Percentiles rank a stretch among this genome's conserved stretches.
phyloP scores from a whole-genome alignment of 1,140 invertebrate genomes.

The Zophobas morio region DNA sequence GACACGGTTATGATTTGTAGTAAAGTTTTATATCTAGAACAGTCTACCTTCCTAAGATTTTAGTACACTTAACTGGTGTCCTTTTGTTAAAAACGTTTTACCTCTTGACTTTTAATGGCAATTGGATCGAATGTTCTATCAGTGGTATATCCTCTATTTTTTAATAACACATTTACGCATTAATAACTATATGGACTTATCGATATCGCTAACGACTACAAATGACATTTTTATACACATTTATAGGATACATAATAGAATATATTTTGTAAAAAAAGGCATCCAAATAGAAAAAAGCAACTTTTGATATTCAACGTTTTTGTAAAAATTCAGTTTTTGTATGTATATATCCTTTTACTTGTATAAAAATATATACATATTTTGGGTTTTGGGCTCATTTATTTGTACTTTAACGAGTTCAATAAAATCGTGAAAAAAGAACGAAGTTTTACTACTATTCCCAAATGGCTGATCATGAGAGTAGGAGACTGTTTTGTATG shows the following conservation, averaged over 20 bases:
- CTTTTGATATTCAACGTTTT: constrained; percentile 35
- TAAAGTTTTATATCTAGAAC: too few relatives aligned
- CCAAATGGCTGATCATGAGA: background rate
- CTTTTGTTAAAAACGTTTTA: too few relatives aligned
- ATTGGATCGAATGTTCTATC: too few relatives aligned
- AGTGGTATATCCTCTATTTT: too few relatives aligned
- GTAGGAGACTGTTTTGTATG: background rate
- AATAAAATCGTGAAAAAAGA: constrained; percentile 53
- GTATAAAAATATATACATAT: constrained; percentile 61
- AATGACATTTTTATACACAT: constrained; percentile 47
- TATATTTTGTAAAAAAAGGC: constrained; percentile 60
- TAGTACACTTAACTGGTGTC: too few relatives aligned
- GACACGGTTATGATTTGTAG: too few relatives aligned
- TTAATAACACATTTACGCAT: constrained; percentile 37
- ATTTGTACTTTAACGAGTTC: constrained; percentile 57
- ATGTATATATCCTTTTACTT: constrained; percentile 47
- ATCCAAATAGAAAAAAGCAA: constrained; percentile 10
- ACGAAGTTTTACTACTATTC: background rate
- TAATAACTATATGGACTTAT: constrained; percentile 26
- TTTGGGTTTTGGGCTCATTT: constrained; percentile 60
- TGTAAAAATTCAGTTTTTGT: constrained; percentile 34
- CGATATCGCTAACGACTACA: constrained; percentile 53
- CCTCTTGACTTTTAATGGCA: too few relatives aligned
- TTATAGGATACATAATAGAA: constrained; percentile 56
- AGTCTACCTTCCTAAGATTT: too few relatives aligned